A percentile compares a stretch with the other conserved stretches of the same genome.
Conservation (phyloP, 2,888 invertebrate species). For the Acanthosoma haemorrhoidale region DNA sequence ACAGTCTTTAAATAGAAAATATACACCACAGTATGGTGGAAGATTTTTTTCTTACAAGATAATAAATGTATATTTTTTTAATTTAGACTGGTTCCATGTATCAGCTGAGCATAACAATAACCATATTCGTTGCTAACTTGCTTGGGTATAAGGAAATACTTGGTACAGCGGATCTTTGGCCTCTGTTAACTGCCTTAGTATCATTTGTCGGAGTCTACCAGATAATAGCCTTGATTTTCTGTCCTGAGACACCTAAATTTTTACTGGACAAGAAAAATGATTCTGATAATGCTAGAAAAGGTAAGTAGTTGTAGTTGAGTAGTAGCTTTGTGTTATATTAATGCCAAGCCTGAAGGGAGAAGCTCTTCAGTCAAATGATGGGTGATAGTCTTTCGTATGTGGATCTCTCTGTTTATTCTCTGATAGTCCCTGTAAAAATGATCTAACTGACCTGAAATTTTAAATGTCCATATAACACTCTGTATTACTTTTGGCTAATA, state of each 20-base stretch:
- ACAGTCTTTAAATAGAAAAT: too few relatives aligned
- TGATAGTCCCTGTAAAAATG: too few relatives aligned
- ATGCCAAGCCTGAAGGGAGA: too few relatives aligned
- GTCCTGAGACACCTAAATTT: slow-evolving; percentile 35
- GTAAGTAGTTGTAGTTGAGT: too few relatives aligned
- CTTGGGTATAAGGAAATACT: slow-evolving; percentile 18
- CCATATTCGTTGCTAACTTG: slow-evolving; percentile 31
- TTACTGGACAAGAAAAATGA: slow-evolving; percentile 44
- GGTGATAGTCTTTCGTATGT: too few relatives aligned
- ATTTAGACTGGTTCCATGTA: slow-evolving; percentile 35
- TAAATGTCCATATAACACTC: too few relatives aligned
- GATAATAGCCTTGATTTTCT: slow-evolving; percentile 18
- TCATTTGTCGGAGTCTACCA: slow-evolving; percentile 26
- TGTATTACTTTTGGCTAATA: too few relatives aligned
- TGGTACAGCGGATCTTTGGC: slow-evolving; percentile 30
- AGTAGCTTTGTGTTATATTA: too few relatives aligned
- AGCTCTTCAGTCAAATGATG: too few relatives aligned
- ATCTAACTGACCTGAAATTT: too few relatives aligned
- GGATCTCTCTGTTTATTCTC: too few relatives aligned
- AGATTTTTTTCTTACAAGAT: not conserved
- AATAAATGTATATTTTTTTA: not conserved
- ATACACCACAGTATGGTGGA: too few relatives aligned
- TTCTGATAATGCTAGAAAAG: slow-evolving; percentile 48
- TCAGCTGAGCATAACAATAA: slow-evolving; percentile 33
- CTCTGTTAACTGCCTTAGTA: slow-evolving; percentile 13